phyloP scores from a whole-genome alignment of 1,140 invertebrate genomes.

The Dryas iulia region DNA sequence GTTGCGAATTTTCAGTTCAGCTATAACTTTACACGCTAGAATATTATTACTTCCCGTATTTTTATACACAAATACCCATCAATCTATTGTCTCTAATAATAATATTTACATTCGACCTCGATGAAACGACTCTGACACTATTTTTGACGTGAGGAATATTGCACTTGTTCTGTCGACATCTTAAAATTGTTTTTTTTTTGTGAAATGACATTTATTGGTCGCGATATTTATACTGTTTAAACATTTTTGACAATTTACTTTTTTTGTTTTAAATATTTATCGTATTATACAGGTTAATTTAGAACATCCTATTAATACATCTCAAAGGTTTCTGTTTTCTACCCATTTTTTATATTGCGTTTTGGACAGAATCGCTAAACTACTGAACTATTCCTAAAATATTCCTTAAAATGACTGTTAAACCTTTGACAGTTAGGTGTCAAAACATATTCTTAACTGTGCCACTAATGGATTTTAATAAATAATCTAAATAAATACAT shows the following conservation, averaged over 20 bases:
- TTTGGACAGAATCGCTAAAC: too few relatives aligned
- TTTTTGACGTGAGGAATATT: conserved; percentile 1
- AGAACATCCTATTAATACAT: too few relatives aligned
- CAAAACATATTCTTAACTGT: background rate
- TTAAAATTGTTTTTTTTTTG: background rate
- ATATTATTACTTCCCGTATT: background rate
- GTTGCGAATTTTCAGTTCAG: conserved; percentile 7
- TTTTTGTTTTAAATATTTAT: too few relatives aligned
- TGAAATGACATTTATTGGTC: background rate
- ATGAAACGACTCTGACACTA: background rate
- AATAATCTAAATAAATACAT: background rate
- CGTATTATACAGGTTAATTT: too few relatives aligned
- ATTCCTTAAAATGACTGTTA: background rate
- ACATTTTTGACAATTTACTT: too few relatives aligned
- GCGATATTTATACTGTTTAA: too few relatives aligned
- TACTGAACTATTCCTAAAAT: too few relatives aligned
- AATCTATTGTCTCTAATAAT: conserved; percentile 8
- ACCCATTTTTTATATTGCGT: too few relatives aligned
- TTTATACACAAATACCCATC: background rate
- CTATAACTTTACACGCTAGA: background rate
- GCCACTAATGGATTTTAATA: background rate
- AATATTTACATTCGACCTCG: conserved; percentile 6
- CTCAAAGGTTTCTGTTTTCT: too few relatives aligned
- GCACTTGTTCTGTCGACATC: background rate
- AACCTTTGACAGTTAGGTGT: background rate